phyloP scores from a whole-genome alignment of 2,888 invertebrate genomes.

The Chelonus formosanus region DNA sequence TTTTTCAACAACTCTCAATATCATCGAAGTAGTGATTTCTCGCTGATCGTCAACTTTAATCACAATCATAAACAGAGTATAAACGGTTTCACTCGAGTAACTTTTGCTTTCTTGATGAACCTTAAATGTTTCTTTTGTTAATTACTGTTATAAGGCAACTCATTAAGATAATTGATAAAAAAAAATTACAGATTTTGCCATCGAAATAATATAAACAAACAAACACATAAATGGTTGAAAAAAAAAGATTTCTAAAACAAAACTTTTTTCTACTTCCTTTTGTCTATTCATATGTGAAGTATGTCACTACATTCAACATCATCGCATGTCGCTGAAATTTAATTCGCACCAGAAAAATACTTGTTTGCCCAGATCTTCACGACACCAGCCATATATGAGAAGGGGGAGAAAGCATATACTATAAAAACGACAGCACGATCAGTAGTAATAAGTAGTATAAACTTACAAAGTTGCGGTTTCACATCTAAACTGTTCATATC shows the following conservation, averaged over 20 bases:
- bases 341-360: constrained; percentile 30
- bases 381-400: constrained; percentile 16
- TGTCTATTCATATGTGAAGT: too few species aligned
- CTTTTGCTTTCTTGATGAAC: constrained; percentile 12
- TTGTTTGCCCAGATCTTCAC: constrained; percentile 39
- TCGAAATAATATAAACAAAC: too few species aligned
- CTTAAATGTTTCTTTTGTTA: background rate
- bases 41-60: constrained; percentile 16
- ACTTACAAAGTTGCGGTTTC: constrained; percentile 24
- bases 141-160: too few species aligned
- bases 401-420: constrained; percentile 57
- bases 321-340: too few species aligned
- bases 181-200: too few species aligned
- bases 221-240: too few species aligned
- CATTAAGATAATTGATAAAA: too few species aligned
- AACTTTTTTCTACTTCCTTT: too few species aligned
- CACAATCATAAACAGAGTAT: constrained; percentile 1
- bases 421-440: constrained; percentile 57
- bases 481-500: constrained; percentile 10
- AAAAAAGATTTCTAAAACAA: too few species aligned
- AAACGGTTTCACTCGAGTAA: constrained; percentile 6
- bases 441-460: constrained; percentile 50
- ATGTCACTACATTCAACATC: too few species aligned
- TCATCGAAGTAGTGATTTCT: constrained; percentile 5
- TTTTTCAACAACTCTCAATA: background rate